Base-by-base conservation (phyloP, 2,797 vertebrate genomes). In the Bradypus variegatus region DNA sequence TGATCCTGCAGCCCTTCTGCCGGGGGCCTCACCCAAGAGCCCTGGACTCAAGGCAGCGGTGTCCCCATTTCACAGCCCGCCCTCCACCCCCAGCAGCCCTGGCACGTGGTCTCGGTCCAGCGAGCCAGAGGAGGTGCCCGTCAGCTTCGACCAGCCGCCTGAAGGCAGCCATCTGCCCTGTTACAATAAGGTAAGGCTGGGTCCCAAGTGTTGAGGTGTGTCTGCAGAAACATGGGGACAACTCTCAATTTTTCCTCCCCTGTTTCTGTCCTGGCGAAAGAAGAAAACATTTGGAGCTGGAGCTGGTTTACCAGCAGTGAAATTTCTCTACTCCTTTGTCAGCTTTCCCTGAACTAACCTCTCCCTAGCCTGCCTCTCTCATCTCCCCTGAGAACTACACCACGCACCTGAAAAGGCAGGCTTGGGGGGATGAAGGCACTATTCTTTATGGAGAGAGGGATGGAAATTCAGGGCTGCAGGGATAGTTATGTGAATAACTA, bases 61-160 rank as follows among this genome's bases (percentile, higher is more conserved):
- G 48, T 98, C 97, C 3, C 98, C 98, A 0, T 98, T 98, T 94
- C 92, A 95, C 77, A 98, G 97, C 0, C 98, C 98, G 2, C 97
- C 97, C 5, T 97, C 97, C 6, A 98, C 98, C 0, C 98, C 98
- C 84, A 96, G 93, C 95, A 98, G 97, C 90, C 98, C 98, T 0
- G 96, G 97, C 0, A 10, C 93, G 72, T 91, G 93, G 67, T 81
- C 94, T 19, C 96, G 94, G 81, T 65, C 96, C 86, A 88, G 95
- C 0, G 97, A 97, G 70, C 77, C 38, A 0, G 97, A 95, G 2
- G 97, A 97, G 72, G 95, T 65, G 0, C 97, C 98, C 0, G 96
- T 97, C 79, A 98, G 97, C 94, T 98, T 98, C 31, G 98, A 98
- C 91, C 96, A 98, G 69, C 98, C 98, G 14, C 97, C 98, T 0